A percentile compares a stretch with the other conserved stretches of the same genome.
Conservation (phyloP, 2,113 vertebrate species). For the Odocoileus virginianus region DNA sequence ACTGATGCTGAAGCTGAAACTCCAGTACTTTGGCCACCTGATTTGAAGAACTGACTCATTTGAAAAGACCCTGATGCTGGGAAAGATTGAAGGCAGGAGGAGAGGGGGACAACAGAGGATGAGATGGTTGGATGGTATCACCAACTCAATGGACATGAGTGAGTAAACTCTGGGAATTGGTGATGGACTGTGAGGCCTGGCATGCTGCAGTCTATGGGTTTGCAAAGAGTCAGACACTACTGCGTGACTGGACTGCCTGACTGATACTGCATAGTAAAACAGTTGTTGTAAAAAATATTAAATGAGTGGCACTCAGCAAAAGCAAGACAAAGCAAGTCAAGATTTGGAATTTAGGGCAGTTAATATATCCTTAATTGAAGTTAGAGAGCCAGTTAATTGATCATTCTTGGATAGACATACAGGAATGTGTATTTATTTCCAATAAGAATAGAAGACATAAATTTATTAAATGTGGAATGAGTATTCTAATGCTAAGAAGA, state of each 20-base stretch:
- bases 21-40: neutral
- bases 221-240: neutral
- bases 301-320: neutral
- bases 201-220: neutral
- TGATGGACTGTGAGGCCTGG: neutral
- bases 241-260: neutral
- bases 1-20: neutral
- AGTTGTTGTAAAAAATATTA: neutral
- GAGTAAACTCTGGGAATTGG: rapidly evolving
- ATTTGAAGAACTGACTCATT: neutral
- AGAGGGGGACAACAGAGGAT: neutral
- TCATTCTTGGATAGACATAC: neutral
- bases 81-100: neutral
- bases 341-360: neutral
- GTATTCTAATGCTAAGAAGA: neutral
- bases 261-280: neutral
- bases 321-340: neutral
- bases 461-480: neutral
- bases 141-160: neutral
- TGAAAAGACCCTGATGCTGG: neutral
- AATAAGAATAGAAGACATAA: neutral
- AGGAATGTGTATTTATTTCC: neutral
- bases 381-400: neutral
- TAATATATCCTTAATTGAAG: neutral
- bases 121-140: neutral